These are phyloP conservation scores for Mesorhabditis sp. DNA, from an alignment of 2,888 invertebrate genomes.

Conservation along the genomic window DNA sequence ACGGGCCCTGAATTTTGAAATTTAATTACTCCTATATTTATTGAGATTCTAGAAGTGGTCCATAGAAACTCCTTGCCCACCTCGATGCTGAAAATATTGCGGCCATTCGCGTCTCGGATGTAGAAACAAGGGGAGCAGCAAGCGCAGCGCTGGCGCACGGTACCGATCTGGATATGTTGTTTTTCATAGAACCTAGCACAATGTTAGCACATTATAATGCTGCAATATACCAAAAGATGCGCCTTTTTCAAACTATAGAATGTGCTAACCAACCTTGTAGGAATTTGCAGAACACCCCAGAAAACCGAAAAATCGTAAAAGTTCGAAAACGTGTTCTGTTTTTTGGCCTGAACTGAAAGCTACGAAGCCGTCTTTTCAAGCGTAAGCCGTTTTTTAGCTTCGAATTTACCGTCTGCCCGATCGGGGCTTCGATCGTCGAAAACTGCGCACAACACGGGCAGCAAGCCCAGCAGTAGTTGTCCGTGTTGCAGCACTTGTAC, in stretches of 20 bases:
- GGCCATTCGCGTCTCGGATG: constrained; percentile 73
- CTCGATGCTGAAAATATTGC: constrained; percentile 74
- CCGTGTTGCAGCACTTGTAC: constrained; percentile 21
- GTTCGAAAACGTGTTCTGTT: not conserved
- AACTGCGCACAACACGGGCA: constrained; percentile 9
- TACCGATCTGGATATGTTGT: constrained; percentile 42
- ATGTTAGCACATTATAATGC: no score
- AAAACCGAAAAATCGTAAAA: no score
- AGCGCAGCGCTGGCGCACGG: constrained; percentile 57
- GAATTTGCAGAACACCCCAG: no score
- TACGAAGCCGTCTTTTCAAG: not conserved
- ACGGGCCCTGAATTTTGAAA: not conserved
- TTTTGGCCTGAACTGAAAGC: not conserved
- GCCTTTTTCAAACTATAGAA: no score
- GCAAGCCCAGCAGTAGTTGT: constrained; percentile 25
- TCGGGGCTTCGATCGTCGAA: constrained; percentile 42
- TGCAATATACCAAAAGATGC: no score
- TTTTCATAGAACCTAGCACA: no score
- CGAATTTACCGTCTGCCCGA: constrained; percentile 37
- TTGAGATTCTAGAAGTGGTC: not conserved
- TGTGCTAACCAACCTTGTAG: no score
- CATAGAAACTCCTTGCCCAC: constrained; percentile 57
- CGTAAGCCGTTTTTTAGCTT: no score
- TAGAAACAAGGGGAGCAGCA: constrained; percentile 68
- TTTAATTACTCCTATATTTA: no score